These are phyloP conservation scores for Ornithoptera priamus DNA, from an alignment of 2,888 invertebrate genomes.

Conservation along the genomic window DNA sequence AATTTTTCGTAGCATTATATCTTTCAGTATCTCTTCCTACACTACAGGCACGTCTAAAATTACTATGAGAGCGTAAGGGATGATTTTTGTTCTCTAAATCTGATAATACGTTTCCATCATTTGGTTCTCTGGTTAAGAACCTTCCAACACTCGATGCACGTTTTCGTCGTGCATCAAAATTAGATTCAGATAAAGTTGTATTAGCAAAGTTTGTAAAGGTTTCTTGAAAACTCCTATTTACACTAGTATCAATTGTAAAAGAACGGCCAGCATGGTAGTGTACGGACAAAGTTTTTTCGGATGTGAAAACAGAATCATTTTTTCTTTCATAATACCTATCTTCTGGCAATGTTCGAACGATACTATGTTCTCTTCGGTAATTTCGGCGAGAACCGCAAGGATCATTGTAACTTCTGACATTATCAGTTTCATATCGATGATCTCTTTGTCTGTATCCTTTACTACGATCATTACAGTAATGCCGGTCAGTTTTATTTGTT, in stretches of 20 bases:
- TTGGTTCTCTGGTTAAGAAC: slow-evolving; percentile 38
- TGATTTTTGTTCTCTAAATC: slow-evolving; percentile 25
- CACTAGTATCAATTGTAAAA: slow-evolving; percentile 67
- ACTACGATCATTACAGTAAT: slow-evolving; percentile 36
- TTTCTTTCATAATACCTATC: slow-evolving; percentile 33
- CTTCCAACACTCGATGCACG: slow-evolving; percentile 69
- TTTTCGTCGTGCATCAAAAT: slow-evolving; percentile 53
- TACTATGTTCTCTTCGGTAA: slow-evolving; percentile 47
- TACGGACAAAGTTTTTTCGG: slow-evolving; percentile 47
- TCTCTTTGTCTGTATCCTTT: slow-evolving; percentile 33
- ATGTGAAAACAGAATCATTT: slow-evolving; percentile 16
- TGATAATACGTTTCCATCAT: slow-evolving; percentile 18
- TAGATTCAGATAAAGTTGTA: slow-evolving; percentile 17
- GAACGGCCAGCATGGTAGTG: slow-evolving; percentile 50
- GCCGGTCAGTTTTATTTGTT: slow-evolving; percentile 39
- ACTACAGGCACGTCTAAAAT: slow-evolving; percentile 59
- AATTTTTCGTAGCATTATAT: slow-evolving; percentile 43
- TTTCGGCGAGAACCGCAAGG: slow-evolving; percentile 26
- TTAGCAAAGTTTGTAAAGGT: slow-evolving; percentile 36
- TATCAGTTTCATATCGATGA: slow-evolving; percentile 35
- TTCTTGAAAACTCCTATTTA: slow-evolving; percentile 61
- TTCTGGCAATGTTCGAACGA: slow-evolving; percentile 38
- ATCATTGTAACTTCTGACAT: slow-evolving; percentile 40
- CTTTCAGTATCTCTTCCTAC: slow-evolving; percentile 53
- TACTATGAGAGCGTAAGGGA: slow-evolving; percentile 34